Conservation (phyloP, 2,888 invertebrate species). For the Lottia scabra region DNA sequence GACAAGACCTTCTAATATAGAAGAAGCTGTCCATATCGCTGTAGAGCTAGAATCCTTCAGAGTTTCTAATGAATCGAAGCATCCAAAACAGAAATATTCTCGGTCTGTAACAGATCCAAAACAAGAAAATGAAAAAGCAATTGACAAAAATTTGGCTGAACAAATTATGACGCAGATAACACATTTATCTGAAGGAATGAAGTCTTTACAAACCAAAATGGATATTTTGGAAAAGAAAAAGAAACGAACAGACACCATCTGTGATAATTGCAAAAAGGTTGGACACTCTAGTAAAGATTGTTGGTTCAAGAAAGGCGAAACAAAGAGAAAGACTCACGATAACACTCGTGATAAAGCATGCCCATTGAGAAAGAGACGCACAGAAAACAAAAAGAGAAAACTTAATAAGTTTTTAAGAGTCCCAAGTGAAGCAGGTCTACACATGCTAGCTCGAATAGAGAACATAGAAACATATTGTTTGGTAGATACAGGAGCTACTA, state of each 20-base stretch:
- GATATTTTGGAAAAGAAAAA: too few species aligned
- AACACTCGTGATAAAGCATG: too few species aligned
- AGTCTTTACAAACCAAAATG: too few species aligned
- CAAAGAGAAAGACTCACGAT: too few species aligned
- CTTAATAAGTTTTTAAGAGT: neutral
- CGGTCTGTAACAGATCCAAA: neutral
- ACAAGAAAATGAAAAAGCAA: too few species aligned
- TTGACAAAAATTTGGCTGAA: too few species aligned
- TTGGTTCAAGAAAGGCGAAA: too few species aligned
- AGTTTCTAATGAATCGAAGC: neutral
- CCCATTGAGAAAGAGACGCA: too few species aligned
- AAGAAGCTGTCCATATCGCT: neutral
- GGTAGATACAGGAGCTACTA: neutral
- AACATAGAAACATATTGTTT: neutral
- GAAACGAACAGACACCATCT: neutral
- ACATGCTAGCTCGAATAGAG: neutral
- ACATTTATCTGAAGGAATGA: too few species aligned
- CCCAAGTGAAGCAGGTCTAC: neutral
- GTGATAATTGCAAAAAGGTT: neutral
- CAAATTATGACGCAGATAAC: too few species aligned
- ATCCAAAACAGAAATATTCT: neutral
- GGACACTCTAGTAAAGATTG: neutral
- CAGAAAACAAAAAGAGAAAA: neutral
- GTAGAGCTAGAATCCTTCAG: neutral
- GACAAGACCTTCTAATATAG: constrained; percentile 2